Evolutionary conservation across 2,888 invertebrate species (phyloP).

Genomic region (Pheosia gnoma): DNA sequence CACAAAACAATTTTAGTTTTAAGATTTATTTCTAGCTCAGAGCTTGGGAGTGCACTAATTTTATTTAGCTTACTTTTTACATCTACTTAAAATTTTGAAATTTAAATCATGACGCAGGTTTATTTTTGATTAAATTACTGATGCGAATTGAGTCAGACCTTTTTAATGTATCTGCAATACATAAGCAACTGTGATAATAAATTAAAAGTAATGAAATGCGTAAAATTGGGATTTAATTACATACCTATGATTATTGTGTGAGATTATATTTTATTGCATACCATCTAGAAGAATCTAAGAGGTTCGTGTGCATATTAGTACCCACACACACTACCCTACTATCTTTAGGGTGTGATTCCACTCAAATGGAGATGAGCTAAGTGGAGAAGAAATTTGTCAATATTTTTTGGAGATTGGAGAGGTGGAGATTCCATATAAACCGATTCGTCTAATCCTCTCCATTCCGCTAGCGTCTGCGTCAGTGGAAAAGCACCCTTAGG

Average conservation of each 20-base stretch:
- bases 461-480: too few relatives aligned
- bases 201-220: conserved; percentile 55
- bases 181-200: conserved; percentile 76
- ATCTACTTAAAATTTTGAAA: conserved; percentile 10
- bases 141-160: conserved; percentile 21
- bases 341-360: too few relatives aligned
- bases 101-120: conserved; percentile 24
- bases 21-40: conserved; percentile 52
- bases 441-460: too few relatives aligned
- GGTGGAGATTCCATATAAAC: too few relatives aligned
- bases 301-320: neutral
- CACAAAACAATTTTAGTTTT: conserved; percentile 65
- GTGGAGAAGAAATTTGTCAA: too few relatives aligned
- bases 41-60: conserved; percentile 40
- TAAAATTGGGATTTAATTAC: conserved; percentile 41
- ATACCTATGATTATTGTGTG: conserved; percentile 23
- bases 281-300: conserved; percentile 15
- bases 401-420: too few relatives aligned
- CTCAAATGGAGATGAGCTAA: too few relatives aligned
- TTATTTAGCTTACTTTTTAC: conserved; percentile 25
- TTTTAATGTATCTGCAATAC: conserved; percentile 60
- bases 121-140: conserved; percentile 28
- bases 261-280: neutral
- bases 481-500: too few relatives aligned
- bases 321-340: conserved; percentile 8